Base-by-base conservation (phyloP, 2,888 invertebrate species). In the Andrena flavipes region DNA sequence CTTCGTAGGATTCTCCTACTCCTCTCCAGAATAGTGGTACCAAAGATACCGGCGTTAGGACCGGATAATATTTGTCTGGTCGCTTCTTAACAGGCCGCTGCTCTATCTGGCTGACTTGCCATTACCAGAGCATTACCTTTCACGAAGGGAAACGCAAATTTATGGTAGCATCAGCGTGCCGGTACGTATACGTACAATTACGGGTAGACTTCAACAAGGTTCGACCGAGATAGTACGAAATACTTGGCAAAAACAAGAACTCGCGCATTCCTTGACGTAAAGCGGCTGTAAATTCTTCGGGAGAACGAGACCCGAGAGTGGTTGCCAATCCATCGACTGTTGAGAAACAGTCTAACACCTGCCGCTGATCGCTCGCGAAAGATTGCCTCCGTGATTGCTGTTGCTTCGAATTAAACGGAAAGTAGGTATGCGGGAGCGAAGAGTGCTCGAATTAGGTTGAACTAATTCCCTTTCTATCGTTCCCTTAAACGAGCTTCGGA, bases 231-330 rank as follows among this genome's bases (percentile, higher is more conserved):
- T 77, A 77, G 65, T 23, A 64, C 67, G 68, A 77, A 73, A 69
- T 70, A 69, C 35, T 80, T 62, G 20, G 33, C 54, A 76, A 80
- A 82, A 82, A 76, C 76, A 56, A 73, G 63, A 79, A 42, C 79
- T 71, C 75, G 68, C 54, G 30, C 75, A 71, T 79, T 54, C 48
- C 79, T 60, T 48, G 76, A 68, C 75, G 79, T 49, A 72, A 82
- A 69, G 54, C 76, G 76, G 72, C 60, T 76, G 76, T 80, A 82
- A 82, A 82, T 82, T 82, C 69, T 82, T 73, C 23, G 68, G 42
- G 63, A 49, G 71, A 79, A 82, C 76, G 80, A 82, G 79, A 72
- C 79, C 60, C 80, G 69, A 80, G 54, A 73, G 82, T 56, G 80
- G 51, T 74, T 75, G 74, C 78, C 81, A 51, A 82, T 82, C 81